These are phyloP conservation scores for Anagrus nilaparvatae DNA, from an alignment of 1,140 invertebrate species.

Conservation along the genomic window DNA sequence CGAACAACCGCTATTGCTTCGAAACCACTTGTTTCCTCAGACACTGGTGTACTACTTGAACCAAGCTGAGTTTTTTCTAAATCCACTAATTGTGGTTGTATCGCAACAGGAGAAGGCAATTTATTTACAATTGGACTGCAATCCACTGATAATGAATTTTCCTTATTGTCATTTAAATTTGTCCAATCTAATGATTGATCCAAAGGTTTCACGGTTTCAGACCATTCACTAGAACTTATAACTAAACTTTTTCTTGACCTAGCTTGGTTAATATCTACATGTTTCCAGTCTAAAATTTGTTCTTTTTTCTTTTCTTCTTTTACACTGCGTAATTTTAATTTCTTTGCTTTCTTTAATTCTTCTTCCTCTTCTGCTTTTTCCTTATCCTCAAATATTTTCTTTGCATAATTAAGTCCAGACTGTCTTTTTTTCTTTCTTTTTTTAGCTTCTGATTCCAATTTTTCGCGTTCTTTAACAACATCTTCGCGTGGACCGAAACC, in stretches of 20 bases:
- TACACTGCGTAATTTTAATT: slow-evolving; percentile 43
- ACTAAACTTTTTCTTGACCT: slow-evolving; percentile 20
- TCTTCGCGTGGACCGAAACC: slow-evolving; percentile 54
- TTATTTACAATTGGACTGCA: slow-evolving; percentile 5
- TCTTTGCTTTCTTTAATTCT: slow-evolving; percentile 35
- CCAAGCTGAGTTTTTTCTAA: slow-evolving; percentile 26
- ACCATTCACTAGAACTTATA: slow-evolving; percentile 19
- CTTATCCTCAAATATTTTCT: slow-evolving; percentile 69
- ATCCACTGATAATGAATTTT: neutral
- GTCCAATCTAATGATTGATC: slow-evolving; percentile 49
- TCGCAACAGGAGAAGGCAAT: slow-evolving; percentile 43
- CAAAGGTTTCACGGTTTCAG: slow-evolving; percentile 23
- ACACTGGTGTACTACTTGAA: slow-evolving; percentile 35
- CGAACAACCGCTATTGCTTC: slow-evolving; percentile 51
- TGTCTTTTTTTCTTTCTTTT: slow-evolving; percentile 50
- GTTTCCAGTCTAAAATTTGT: slow-evolving; percentile 21
- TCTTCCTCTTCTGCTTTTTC: slow-evolving; percentile 54
- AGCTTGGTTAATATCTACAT: slow-evolving; percentile 21
- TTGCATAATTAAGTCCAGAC: slow-evolving; percentile 46
- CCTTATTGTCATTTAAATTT: slow-evolving; percentile 45
- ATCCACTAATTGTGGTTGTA: slow-evolving; percentile 41
- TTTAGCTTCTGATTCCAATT: slow-evolving; percentile 44
- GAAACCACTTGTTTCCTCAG: slow-evolving; percentile 46
- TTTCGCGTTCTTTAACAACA: slow-evolving; percentile 50
- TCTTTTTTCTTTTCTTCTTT: slow-evolving; percentile 28